Percentiles rank a stretch among this genome's conserved stretches.
These are phyloP conservation scores for Cephonodes hylas DNA, from an alignment of 2,888 invertebrate genomes.

Conservation along the genomic window DNA sequence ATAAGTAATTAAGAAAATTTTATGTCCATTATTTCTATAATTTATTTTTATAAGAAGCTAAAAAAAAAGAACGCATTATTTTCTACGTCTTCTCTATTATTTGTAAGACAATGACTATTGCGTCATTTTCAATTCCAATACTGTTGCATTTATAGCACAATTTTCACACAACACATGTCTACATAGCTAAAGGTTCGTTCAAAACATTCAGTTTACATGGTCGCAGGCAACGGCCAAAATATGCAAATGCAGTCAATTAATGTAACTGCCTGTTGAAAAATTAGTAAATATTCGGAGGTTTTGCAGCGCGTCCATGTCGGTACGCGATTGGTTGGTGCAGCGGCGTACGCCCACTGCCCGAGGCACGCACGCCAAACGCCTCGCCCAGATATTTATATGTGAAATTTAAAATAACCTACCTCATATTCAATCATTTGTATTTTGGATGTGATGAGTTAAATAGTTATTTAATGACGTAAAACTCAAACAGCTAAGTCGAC, in stretches of 20 bases:
- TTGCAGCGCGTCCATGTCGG: conserved; percentile 17
- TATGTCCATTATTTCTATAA: too few relatives aligned
- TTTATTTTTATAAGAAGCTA: too few relatives aligned
- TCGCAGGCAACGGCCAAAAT: conserved; percentile 51
- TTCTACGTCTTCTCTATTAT: too few relatives aligned
- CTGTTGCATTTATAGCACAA: too few relatives aligned
- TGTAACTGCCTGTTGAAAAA: conserved; percentile 53
- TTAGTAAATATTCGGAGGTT: conserved; percentile 53
- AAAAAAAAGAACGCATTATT: too few relatives aligned
- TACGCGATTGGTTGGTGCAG: conserved; percentile 52
- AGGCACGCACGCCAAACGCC: conserved; percentile 55
- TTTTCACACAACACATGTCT: neutral
- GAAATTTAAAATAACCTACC: conserved; percentile 60
- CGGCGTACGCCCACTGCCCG: conserved; percentile 68
- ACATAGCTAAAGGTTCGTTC: conserved; percentile 2
- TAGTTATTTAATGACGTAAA: neutral
- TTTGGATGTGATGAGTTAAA: neutral
- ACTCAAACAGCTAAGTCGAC: neutral
- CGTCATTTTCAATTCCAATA: too few relatives aligned
- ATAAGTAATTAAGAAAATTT: too few relatives aligned
- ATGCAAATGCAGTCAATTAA: conserved; percentile 65
- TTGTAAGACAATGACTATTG: too few relatives aligned
- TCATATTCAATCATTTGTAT: conserved; percentile 22
- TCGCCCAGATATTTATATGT: conserved; percentile 54
- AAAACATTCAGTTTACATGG: neutral